These are phyloP conservation scores for Cossypha caffra DNA, from an alignment of 2,797 vertebrate genomes.

Conservation along the genomic window DNA sequence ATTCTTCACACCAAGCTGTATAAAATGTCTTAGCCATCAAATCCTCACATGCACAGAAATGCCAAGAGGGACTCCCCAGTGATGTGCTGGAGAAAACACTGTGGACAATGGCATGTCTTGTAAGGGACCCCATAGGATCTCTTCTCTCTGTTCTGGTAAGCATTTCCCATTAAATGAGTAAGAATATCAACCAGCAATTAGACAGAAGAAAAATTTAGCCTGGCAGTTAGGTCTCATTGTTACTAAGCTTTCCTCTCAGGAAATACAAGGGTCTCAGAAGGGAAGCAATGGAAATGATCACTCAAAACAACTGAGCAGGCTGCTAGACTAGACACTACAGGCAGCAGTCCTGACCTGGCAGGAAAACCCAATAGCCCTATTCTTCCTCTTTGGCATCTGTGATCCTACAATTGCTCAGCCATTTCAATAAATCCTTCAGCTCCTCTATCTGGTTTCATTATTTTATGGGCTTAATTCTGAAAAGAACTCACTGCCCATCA, in stretches of 20 bases:
- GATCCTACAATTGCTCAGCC: neutral
- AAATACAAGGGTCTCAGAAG: constrained; percentile 39
- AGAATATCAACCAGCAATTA: neutral
- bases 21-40: neutral
- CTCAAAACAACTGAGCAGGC: neutral
- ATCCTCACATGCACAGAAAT: neutral
- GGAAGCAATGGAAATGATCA: constrained; percentile 40
- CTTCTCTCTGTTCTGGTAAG: neutral
- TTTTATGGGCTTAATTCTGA: neutral
- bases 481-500: neutral
- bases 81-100: neutral
- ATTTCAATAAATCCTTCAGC: constrained; percentile 58
- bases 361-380: constrained; percentile 29
- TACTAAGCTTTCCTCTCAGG: constrained; percentile 42
- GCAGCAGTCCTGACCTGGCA: constrained; percentile 19
- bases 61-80: neutral
- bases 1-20: neutral
- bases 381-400: constrained; percentile 55
- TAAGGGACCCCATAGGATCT: neutral
- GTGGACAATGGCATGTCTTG: rapidly evolving
- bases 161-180: neutral
- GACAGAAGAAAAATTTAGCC: neutral
- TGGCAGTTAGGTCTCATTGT: neutral
- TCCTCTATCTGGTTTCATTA: neutral
- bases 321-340: neutral